Evolutionary conservation across 2,113 vertebrate genomes (phyloP), one percentile per base, ranked within the genome.

Genomic region (Isichthys henryi): DNA sequence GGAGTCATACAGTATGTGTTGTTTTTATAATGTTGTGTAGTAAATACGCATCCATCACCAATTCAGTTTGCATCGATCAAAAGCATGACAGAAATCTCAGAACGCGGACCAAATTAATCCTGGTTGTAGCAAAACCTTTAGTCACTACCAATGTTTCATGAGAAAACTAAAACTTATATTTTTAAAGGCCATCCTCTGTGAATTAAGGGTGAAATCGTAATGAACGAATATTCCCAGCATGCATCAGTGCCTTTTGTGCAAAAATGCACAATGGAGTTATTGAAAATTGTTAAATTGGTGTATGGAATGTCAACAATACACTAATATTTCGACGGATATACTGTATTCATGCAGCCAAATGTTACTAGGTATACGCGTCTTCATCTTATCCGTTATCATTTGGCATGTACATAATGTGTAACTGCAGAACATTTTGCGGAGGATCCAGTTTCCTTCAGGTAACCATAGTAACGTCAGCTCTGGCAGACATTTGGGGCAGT

Each of bases 221-320:
- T 52, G 17, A 53, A 53, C 15, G 49, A 43, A 87, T 53, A 87
- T 53, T 86, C 43, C 27, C 48, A 52, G 85, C 48, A 53, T 87
- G 49, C 85, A 87, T 56, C 85, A 87, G 85, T 87, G 85, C 85
- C 85, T 87, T 87, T 53, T 87, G 85, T 53, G 85, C 85, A 53
- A 87, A 80, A 53, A 87, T 87, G 85, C 31, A 27, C 85, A 52
- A 53, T 87, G 49, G 49, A 87, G 13, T 53, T 87, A 39, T 35
- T 31, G 85, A 56, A 53, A 87, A 31, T 27, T 9, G n/a, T 87
- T 56, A 56, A 53, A 87, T 53, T 56, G 85, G 85, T 87, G n/a
- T 87, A 35, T 8, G 11, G 27, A 53, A 56, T 56, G n/a, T 87
- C 23, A 87, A 87, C 50, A 87, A 39, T 87, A 87, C 45, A 86